Percentiles rank a stretch among this genome's conserved stretches.
Conservation (phyloP, 2,797 vertebrate species). For the Ispidina picta region DNA sequence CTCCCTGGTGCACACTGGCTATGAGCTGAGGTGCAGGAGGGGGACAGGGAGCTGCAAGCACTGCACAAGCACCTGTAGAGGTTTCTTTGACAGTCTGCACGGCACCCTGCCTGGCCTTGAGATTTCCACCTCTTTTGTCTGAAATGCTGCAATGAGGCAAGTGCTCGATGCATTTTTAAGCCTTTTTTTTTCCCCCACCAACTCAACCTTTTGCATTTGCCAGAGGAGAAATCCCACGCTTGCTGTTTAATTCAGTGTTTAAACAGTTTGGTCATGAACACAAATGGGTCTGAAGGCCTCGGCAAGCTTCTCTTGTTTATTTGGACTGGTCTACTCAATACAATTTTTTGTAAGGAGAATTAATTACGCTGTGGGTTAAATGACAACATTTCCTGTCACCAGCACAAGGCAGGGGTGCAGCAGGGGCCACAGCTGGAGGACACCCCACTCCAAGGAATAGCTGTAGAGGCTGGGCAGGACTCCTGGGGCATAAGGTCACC, state of each 20-base stretch:
- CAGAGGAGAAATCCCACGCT: background rate
- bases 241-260: background rate
- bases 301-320: background rate
- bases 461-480: background rate
- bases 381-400: background rate
- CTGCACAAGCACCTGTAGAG: no score
- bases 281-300: background rate
- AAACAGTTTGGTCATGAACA: background rate
- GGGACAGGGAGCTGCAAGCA: background rate
- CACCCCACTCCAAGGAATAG: background rate
- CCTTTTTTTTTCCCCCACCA: background rate
- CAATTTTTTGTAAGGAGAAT: background rate
- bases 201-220: background rate
- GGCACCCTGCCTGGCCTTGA: background rate
- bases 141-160: background rate
- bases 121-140: background rate
- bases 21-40: background rate
- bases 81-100: background rate
- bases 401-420: background rate
- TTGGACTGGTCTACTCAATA: background rate
- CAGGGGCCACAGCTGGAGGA: rapidly evolving
- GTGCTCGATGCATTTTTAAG: background rate
- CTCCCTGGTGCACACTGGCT: rapidly evolving
- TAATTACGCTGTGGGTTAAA: background rate
- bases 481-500: background rate